Percentiles rank a stretch among this genome's conserved stretches.
These are phyloP conservation scores for Contarinia nasturtii DNA, from an alignment of 1,140 invertebrate genomes.

Conservation along the genomic window DNA sequence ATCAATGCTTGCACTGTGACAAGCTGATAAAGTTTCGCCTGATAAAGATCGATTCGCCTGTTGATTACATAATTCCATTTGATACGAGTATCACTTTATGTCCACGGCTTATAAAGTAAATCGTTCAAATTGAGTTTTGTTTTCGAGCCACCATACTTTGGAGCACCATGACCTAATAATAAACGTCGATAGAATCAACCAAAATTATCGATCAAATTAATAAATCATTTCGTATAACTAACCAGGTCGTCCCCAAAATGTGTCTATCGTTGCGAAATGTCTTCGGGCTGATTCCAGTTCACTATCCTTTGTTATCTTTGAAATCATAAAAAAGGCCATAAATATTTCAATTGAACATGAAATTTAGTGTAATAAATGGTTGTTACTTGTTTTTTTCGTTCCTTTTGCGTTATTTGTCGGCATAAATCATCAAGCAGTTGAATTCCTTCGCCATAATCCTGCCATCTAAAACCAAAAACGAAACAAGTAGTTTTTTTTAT, in stretches of 20 bases:
- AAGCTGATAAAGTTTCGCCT: too few relatives aligned
- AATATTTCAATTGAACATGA: not conserved
- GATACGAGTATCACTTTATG: not conserved
- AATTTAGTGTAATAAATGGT: not conserved
- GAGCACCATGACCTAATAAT: slow-evolving; percentile 36
- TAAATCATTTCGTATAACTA: too few relatives aligned
- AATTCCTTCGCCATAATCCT: slow-evolving; percentile 5
- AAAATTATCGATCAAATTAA: too few relatives aligned
- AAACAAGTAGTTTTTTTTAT: not conserved
- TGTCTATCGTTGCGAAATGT: slow-evolving; percentile 42
- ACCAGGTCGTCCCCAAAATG: slow-evolving; percentile 38
- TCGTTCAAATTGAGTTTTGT: slow-evolving; percentile 23
- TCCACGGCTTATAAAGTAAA: slow-evolving; percentile 11
- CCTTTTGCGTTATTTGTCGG: slow-evolving; percentile 22
- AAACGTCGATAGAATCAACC: too few relatives aligned
- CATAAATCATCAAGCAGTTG: slow-evolving; percentile 22
- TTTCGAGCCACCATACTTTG: slow-evolving; percentile 18
- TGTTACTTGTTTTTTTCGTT: slow-evolving; percentile 11
- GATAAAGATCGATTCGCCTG: too few relatives aligned
- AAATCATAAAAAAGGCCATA: not conserved
- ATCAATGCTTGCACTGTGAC: too few relatives aligned
- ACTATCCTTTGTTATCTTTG: slow-evolving; percentile 18
- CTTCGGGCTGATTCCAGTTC: slow-evolving; percentile 32
- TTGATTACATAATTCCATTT: too few relatives aligned
- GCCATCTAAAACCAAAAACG: slow-evolving; percentile 7